Evolutionary conservation across 2,888 invertebrate species (phyloP).

Genomic region (Coelopa pilipes): DNA sequence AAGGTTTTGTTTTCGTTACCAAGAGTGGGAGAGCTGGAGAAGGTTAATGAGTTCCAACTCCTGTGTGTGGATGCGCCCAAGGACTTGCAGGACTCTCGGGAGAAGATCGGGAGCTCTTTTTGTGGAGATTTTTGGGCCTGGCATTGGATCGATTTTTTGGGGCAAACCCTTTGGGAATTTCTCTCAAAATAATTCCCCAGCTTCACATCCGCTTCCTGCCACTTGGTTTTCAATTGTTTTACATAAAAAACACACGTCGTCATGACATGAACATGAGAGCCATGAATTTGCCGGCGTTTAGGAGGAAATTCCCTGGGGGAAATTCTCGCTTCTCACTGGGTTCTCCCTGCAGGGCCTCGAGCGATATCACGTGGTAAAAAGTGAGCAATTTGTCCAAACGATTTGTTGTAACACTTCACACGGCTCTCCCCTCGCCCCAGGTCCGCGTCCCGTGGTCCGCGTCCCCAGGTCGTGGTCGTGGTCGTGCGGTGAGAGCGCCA

Average conservation of each 20-base stretch:
- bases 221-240: neutral
- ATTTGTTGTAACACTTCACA: constrained; percentile 35
- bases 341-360: neutral
- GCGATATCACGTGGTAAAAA: constrained; percentile 23
- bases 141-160: too few relatives aligned
- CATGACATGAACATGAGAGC: neutral
- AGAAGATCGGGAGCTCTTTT: too few relatives aligned
- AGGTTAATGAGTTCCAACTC: too few relatives aligned
- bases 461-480: neutral
- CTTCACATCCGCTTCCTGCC: neutral
- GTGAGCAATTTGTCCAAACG: constrained; percentile 30
- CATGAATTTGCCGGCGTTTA: too few relatives aligned
- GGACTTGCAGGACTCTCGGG: too few relatives aligned
- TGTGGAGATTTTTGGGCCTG: too few relatives aligned
- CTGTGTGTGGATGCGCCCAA: too few relatives aligned
- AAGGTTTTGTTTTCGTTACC: too few relatives aligned
- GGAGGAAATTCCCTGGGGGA: too few relatives aligned
- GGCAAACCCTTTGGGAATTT: neutral
- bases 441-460: neutral
- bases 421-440: neutral
- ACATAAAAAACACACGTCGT: neutral
- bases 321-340: too few relatives aligned
- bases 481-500: constrained; percentile 1
- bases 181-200: neutral
- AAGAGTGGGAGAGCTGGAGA: too few relatives aligned